Evolutionary conservation across 2,113 vertebrate species (phyloP).

Genomic region (Myotis davidii): DNA sequence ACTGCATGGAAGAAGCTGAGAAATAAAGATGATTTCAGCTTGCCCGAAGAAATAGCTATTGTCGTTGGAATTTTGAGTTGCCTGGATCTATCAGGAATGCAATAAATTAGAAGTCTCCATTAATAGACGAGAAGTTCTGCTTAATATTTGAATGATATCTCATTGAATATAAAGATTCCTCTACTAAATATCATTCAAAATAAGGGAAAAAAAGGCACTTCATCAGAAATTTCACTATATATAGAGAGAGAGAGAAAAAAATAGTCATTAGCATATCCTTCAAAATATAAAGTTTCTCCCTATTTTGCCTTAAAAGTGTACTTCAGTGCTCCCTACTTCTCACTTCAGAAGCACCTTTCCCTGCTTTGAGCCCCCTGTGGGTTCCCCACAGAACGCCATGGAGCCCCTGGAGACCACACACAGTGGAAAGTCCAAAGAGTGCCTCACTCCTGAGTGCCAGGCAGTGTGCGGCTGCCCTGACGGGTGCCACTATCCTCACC

Average conservation of each 20-base stretch:
- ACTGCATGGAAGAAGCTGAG: not conserved
- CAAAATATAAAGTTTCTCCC: not conserved
- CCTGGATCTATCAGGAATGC: not conserved
- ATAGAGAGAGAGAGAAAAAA: not conserved
- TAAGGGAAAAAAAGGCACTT: not conserved
- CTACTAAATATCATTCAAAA: not conserved
- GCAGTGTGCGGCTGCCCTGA: fast-evolving
- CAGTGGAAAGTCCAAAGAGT: not conserved
- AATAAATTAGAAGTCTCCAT: not conserved
- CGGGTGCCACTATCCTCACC: fast-evolving
- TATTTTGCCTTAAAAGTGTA: not conserved
- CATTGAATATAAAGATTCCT: not conserved
- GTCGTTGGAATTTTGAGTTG: not conserved
- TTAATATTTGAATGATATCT: not conserved
- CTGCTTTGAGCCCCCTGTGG: not conserved
- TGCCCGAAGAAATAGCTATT: slow-evolving; percentile 9
- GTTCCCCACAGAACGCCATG: fast-evolving
- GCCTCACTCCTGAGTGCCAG: not conserved
- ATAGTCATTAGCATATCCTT: not conserved
- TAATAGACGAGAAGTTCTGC: not conserved
- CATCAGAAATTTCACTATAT: not conserved
- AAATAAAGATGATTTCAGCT: slow-evolving; percentile 39
- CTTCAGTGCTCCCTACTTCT: not conserved
- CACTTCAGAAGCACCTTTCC: not conserved
- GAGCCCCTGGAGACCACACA: not conserved